A percentile compares a stretch with the other conserved stretches of the same genome.
phyloP scores from a whole-genome alignment of 2,888 invertebrate genomes.

The Macaria notata region DNA sequence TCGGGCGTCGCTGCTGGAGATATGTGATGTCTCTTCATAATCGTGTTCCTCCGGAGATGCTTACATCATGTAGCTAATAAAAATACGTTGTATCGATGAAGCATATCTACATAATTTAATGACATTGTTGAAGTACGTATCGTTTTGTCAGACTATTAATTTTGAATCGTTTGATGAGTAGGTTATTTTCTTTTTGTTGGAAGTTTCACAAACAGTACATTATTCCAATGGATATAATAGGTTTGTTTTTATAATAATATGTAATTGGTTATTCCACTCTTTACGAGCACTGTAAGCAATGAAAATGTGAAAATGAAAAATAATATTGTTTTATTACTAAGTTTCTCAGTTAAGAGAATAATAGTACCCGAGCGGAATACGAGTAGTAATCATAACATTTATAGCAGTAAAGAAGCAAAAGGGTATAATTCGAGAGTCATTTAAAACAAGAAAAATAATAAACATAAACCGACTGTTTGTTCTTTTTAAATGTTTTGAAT shows the following conservation, averaged over 20 bases:
- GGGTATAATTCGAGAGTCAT: slow-evolving; percentile 57
- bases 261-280: too few species aligned
- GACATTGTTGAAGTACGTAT: slow-evolving; percentile 8
- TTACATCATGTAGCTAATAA: slow-evolving; percentile 32
- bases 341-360: slow-evolving; percentile 31
- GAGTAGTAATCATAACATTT: not conserved
- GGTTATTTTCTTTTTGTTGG: too few species aligned
- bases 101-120: slow-evolving; percentile 15
- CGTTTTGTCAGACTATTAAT: slow-evolving; percentile 13
- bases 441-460: slow-evolving; percentile 50
- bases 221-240: too few species aligned
- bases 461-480: slow-evolving; percentile 48
- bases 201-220: too few species aligned
- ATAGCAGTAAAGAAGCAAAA: slow-evolving; percentile 51
- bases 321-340: not conserved
- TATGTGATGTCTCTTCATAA: slow-evolving; percentile 31
- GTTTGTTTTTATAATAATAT: too few species aligned
- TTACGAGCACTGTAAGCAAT: too few species aligned
- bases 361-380: slow-evolving; percentile 26
- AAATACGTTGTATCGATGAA: slow-evolving; percentile 26
- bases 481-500: slow-evolving; percentile 47
- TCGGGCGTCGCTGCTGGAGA: slow-evolving; percentile 33
- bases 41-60: slow-evolving; percentile 26
- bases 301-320: too few species aligned
- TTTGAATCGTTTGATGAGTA: not conserved